Evolutionary conservation across 2,797 vertebrate genomes (phyloP).

Genomic region (Pelodytes ibericus): DNA sequence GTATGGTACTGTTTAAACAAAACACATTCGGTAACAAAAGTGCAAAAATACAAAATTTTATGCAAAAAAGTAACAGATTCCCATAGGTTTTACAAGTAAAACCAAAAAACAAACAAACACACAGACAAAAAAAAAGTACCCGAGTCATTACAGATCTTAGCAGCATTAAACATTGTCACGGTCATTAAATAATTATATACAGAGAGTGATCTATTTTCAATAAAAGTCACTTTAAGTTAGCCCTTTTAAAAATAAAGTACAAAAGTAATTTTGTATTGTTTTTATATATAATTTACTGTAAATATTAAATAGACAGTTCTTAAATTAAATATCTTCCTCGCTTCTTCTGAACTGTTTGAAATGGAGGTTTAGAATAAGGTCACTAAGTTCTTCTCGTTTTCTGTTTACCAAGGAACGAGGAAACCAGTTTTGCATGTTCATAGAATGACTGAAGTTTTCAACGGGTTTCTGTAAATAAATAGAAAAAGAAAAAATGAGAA

Average conservation of each 20-base stretch:
- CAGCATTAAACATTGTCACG: too few relatives aligned
- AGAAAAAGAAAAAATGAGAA: neutral
- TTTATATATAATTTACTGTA: slow-evolving; percentile 60
- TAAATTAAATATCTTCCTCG: too few relatives aligned
- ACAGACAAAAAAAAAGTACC: too few relatives aligned
- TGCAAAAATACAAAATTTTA: too few relatives aligned
- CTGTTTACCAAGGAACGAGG: slow-evolving; percentile 85
- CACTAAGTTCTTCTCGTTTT: slow-evolving; percentile 92
- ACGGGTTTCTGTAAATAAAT: slow-evolving; percentile 82
- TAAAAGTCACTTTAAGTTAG: slow-evolving; percentile 26
- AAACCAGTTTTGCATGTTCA: slow-evolving; percentile 89
- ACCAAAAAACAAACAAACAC: too few relatives aligned
- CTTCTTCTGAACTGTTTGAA: slow-evolving; percentile 82
- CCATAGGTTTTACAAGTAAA: too few relatives aligned
- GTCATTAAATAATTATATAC: slow-evolving; percentile 60
- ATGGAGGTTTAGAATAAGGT: slow-evolving; percentile 88
- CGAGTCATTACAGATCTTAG: too few relatives aligned
- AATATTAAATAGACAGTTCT: too few relatives aligned
- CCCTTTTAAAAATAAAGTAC: slow-evolving; percentile 45
- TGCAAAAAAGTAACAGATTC: too few relatives aligned
- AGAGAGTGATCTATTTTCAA: slow-evolving; percentile 52
- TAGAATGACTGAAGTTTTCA: slow-evolving; percentile 88
- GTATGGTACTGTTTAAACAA: too few relatives aligned
- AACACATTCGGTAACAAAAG: too few relatives aligned
- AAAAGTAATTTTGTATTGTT: slow-evolving; percentile 37